Evolutionary conservation across 2,888 invertebrate species (phyloP), one percentile per base, ranked within the genome.

Genomic region (Phorcus lineatus): DNA sequence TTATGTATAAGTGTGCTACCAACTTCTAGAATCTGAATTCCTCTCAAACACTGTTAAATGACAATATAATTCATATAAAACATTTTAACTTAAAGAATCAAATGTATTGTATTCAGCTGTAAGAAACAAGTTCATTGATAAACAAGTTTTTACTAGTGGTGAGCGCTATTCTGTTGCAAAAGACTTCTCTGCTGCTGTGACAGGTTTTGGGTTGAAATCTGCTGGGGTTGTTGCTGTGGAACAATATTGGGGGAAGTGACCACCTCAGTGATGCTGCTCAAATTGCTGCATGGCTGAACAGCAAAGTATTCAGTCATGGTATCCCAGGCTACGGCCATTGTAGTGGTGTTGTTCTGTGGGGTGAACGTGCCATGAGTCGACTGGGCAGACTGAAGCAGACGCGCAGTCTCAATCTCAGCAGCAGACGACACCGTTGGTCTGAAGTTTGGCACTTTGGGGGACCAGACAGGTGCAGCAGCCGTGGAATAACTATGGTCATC

Each of bases 281-380:
- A 70, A 36, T 70, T 77, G 36, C 36, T 70, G 70, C 70, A 70
- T 0, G 76, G 76, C 55, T 54, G 76, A 22, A 76, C 76, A 31
- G 76, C 76, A 53, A 76, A 53, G 31, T 76, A 76, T 16, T 76
- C 76, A 3, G 76, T 55, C 54, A 76, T 76, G 4, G 76, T 55
- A 19, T 76, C 76, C 76, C 76, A 76, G 13, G 54, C 76, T 4
- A 76, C 76, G 31, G 76, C 19, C 76, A 76, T 55, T 2, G 52
- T 74, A 19, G 53, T 55, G 17, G 76, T n/a, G 16, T 55, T 55
- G 31, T 31, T 54, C 54, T 28, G 76, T 28, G 31, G 28, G 28
- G 76, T 16, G 55, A 76, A 76, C 2, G 54, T 24, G 57, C 76
- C 76, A 28, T 76, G 76, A n/a, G 53, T 54, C 19, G 36, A 31